Percentiles rank a stretch among this genome's conserved stretches.
phyloP scores from a whole-genome alignment of 2,113 vertebrate species.

The Bos taurus region ARS-UCD2.0 NC_037342.1:68731501-68732000 shows the following conservation, averaged over 20 bases:
- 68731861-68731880: neutral
- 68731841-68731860: neutral
- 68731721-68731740: neutral
- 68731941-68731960: neutral
- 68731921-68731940: neutral
- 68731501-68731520: conserved; percentile 21
- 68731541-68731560: neutral
- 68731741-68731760: neutral
- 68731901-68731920: neutral
- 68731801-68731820: neutral
- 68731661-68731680: neutral
- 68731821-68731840: neutral
- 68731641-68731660: neutral
- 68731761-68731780: neutral
- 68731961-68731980: neutral
- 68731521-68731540: conserved; percentile 26
- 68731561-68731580: neutral
- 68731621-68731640: neutral
- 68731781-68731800: neutral
- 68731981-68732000: neutral
- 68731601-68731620: neutral
- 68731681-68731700: neutral
- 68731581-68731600: neutral
- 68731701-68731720: neutral
- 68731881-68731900: neutral